phyloP scores from a whole-genome alignment of 2,888 invertebrate genomes.

The Sepiola atlantica region DNA sequence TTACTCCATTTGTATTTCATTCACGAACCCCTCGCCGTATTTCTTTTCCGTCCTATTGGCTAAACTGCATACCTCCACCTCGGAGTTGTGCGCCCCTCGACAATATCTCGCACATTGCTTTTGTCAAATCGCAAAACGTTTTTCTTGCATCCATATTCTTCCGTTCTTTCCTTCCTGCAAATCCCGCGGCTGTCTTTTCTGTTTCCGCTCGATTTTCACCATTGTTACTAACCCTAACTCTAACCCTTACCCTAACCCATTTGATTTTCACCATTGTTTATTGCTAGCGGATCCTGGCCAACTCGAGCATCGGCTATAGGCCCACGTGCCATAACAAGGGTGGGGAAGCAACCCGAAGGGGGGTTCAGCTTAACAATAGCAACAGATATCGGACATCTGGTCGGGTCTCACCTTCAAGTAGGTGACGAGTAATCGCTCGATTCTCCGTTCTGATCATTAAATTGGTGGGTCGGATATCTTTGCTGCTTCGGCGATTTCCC shows the following conservation, averaged over 20 bases:
- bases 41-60: no score
- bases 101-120: not conserved
- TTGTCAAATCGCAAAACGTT: not conserved
- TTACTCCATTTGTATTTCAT: no score
- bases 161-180: not conserved
- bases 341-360: not conserved
- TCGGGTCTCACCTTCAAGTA: not conserved
- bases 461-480: not conserved
- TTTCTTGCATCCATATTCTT: not conserved
- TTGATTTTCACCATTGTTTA: no score
- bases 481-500: not conserved
- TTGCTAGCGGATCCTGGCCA: not conserved
- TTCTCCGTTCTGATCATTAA: not conserved
- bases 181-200: conserved; percentile 18
- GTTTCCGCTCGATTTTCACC: not conserved
- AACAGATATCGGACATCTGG: conserved; percentile 22
- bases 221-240: no score
- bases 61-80: not conserved
- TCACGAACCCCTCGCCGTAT: no score
- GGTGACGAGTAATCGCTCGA: not conserved
- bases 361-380: not conserved
- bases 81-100: not conserved
- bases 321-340: conserved; percentile 12
- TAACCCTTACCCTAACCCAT: no score
- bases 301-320: not conserved